These are phyloP conservation scores for Ectobius pallidus DNA, from an alignment of 2,888 invertebrate species.

Conservation along the genomic window DNA sequence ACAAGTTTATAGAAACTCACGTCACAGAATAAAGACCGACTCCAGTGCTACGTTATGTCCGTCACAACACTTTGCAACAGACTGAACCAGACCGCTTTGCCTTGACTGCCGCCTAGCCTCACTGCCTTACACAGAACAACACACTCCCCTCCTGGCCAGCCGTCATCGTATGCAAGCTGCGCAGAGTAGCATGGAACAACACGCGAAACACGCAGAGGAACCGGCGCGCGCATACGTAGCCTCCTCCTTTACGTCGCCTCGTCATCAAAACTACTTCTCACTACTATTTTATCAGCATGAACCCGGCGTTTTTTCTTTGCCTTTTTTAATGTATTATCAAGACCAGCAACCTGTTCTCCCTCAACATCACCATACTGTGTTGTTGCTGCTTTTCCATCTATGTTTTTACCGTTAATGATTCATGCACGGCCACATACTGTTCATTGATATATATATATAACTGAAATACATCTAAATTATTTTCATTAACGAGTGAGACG, in stretches of 20 bases:
- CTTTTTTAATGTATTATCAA: background rate
- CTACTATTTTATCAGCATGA: background rate
- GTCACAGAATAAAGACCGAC: background rate
- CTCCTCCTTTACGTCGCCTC: background rate
- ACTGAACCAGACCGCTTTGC: background rate
- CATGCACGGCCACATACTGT: background rate
- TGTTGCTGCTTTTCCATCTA: background rate
- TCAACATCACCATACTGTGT: background rate
- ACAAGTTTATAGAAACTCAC: background rate
- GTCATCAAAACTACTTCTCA: too few species aligned
- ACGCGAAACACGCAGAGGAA: slow-evolving; percentile 17
- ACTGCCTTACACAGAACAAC: too few species aligned
- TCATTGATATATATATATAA: too few species aligned
- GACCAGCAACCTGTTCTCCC: background rate
- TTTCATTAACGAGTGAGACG: too few species aligned
- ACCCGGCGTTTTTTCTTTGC: background rate
- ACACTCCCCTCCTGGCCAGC: background rate
- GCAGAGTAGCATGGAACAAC: background rate
- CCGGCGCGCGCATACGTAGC: slow-evolving; percentile 1
- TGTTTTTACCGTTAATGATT: slow-evolving; percentile 3
- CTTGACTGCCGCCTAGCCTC: background rate
- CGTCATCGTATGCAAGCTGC: background rate
- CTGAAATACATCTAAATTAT: too few species aligned
- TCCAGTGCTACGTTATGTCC: background rate
- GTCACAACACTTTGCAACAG: background rate